Evolutionary conservation across 2,797 vertebrate species (phyloP).

Genomic region (Menidia menidia): DNA sequence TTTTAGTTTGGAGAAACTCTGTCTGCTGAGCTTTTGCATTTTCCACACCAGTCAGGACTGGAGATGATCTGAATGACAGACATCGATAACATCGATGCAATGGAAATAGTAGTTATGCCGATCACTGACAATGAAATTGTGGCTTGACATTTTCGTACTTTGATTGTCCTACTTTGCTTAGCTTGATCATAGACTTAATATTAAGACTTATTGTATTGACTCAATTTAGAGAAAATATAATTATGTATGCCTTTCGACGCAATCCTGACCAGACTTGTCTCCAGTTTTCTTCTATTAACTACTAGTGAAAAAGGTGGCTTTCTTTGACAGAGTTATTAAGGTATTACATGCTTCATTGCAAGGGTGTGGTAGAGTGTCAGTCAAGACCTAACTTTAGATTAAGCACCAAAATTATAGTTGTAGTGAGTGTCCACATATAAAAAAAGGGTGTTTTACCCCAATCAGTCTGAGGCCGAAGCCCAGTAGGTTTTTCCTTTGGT

Average conservation of each 20-base stretch:
- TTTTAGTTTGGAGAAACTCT: slow-evolving; percentile 28
- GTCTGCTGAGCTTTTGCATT: slow-evolving; percentile 19
- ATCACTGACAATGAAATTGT: neutral
- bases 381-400: slow-evolving; percentile 38
- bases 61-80: neutral
- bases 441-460: slow-evolving; percentile 10
- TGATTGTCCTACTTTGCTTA: neutral
- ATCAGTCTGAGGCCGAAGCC: slow-evolving; percentile 6
- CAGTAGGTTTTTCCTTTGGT: neutral
- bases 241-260: slow-evolving; percentile 13
- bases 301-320: slow-evolving; percentile 39
- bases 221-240: slow-evolving; percentile 16
- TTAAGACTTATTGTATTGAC: slow-evolving; percentile 2
- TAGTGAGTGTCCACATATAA: slow-evolving; percentile 31
- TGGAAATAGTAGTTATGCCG: neutral
- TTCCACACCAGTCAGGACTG: slow-evolving; percentile 12
- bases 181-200: neutral
- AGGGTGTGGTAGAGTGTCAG: slow-evolving; percentile 51
- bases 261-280: slow-evolving; percentile 53
- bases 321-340: slow-evolving; percentile 50
- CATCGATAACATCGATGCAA: slow-evolving; percentile 1
- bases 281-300: slow-evolving; percentile 30
- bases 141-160: slow-evolving; percentile 15
- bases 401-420: slow-evolving; percentile 28
- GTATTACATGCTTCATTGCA: slow-evolving; percentile 57